phyloP scores from a whole-genome alignment of 2,888 invertebrate genomes.

The Melanchra persicariae region DNA sequence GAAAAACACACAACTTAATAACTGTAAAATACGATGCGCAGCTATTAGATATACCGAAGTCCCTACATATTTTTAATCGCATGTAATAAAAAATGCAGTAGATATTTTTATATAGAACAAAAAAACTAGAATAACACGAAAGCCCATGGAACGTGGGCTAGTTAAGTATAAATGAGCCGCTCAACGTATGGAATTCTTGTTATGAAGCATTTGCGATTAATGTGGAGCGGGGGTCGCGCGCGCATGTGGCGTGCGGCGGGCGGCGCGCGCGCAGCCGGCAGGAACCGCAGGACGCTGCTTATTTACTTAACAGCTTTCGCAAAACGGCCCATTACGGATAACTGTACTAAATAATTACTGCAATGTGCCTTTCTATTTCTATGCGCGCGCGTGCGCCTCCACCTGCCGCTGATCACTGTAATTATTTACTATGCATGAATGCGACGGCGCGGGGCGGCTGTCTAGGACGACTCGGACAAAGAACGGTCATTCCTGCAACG shows the following conservation, averaged over 20 bases:
- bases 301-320: slow-evolving; percentile 90
- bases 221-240: slow-evolving; percentile 57
- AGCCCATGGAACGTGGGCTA: slow-evolving; percentile 66
- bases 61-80: slow-evolving; percentile 36
- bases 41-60: slow-evolving; percentile 35
- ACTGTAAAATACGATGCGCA: slow-evolving; percentile 49
- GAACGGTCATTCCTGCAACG: slow-evolving; percentile 84
- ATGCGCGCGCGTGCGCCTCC: slow-evolving; percentile 88
- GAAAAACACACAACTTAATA: slow-evolving; percentile 36
- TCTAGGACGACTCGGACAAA: slow-evolving; percentile 89
- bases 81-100: slow-evolving; percentile 51
- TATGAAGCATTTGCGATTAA: slow-evolving; percentile 74
- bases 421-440: slow-evolving; percentile 91
- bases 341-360: slow-evolving; percentile 91
- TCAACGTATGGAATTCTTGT: slow-evolving; percentile 78
- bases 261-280: slow-evolving; percentile 80
- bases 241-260: slow-evolving; percentile 56
- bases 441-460: slow-evolving; percentile 83
- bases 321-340: slow-evolving; percentile 90
- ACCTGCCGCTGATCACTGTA: slow-evolving; percentile 90
- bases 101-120: slow-evolving; percentile 61
- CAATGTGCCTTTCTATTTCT: slow-evolving; percentile 91
- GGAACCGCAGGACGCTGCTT: slow-evolving; percentile 87
- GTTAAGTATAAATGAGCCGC: slow-evolving; percentile 72
- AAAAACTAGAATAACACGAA: slow-evolving; percentile 66